A percentile compares a stretch with the other conserved stretches of the same genome.
phyloP scores from a whole-genome alignment of 2,113 vertebrate species.

The Fregata magnificens region DNA sequence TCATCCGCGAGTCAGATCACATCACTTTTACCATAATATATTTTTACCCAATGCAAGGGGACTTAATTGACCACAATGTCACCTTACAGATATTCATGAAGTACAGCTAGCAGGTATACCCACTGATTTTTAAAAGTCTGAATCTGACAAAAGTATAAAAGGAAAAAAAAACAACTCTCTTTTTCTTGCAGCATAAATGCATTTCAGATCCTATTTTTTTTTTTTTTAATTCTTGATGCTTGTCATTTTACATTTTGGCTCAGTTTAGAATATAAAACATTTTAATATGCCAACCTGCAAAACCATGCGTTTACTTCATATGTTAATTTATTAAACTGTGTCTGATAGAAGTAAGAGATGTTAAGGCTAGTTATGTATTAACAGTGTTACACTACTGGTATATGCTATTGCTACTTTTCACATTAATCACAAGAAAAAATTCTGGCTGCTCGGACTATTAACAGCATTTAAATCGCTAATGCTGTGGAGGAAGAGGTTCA shows the following conservation, averaged over 20 bases:
- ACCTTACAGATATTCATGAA: background rate
- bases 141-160: background rate
- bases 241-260: background rate
- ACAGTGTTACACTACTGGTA: background rate
- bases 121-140: background rate
- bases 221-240: background rate
- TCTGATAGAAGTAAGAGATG: background rate
- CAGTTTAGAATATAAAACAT: background rate
- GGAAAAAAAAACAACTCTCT: background rate
- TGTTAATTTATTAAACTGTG: background rate
- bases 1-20: background rate
- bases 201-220: background rate
- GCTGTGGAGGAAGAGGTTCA: accelerated
- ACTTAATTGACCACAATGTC: background rate
- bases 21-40: background rate
- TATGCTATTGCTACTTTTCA: background rate
- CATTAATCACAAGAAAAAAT: background rate
- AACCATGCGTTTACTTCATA: accelerated
- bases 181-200: background rate
- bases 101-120: background rate
- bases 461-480: background rate
- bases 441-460: background rate
- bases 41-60: background rate
- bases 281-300: background rate
- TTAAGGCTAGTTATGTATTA: background rate